Evolutionary conservation across 2,888 invertebrate species (phyloP).

Genomic region (Sphaerophoria taeniata): DNA sequence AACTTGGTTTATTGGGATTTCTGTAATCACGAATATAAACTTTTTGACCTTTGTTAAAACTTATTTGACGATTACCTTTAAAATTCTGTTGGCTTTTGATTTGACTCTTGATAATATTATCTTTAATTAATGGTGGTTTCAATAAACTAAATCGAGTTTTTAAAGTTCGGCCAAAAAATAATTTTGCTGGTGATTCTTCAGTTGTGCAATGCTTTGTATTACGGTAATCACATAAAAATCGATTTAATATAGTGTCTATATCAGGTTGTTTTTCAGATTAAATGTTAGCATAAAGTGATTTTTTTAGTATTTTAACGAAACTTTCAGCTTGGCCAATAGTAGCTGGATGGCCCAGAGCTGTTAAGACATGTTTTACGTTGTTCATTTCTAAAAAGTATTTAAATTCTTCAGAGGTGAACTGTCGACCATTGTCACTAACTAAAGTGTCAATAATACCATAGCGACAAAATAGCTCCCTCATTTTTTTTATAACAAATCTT

Average conservation of each 20-base stretch:
- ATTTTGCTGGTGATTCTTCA: constrained; percentile 32
- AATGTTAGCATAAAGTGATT: constrained; percentile 6
- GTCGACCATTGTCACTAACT: constrained; percentile 65
- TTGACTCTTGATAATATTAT: constrained; percentile 17
- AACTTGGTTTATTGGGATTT: constrained; percentile 22
- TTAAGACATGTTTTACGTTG: constrained; percentile 37
- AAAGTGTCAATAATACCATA: constrained; percentile 55
- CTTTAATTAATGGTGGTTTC: constrained; percentile 18
- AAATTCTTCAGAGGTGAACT: constrained; percentile 59
- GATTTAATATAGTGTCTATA: constrained; percentile 17
- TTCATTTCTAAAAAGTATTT: constrained; percentile 14
- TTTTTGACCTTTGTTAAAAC: constrained; percentile 21
- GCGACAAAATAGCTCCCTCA: constrained; percentile 64
- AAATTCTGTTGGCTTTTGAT: constrained; percentile 17
- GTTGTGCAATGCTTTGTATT: constrained; percentile 29
- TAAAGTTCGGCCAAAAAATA: constrained; percentile 29
- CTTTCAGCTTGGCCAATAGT: constrained; percentile 75
- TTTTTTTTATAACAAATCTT: no score
- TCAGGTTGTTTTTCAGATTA: constrained; percentile 5
- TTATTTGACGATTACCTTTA: constrained; percentile 17
- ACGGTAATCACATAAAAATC: constrained; percentile 31
- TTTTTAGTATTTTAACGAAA: constrained; percentile 18
- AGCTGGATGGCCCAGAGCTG: constrained; percentile 70
- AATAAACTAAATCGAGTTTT: constrained; percentile 35
- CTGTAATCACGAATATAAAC: constrained; percentile 21